Percentiles rank a stretch among this genome's conserved stretches.
phyloP scores from a whole-genome alignment of 2,888 invertebrate genomes.

The Chaetogeoica ovagalla region DNA sequence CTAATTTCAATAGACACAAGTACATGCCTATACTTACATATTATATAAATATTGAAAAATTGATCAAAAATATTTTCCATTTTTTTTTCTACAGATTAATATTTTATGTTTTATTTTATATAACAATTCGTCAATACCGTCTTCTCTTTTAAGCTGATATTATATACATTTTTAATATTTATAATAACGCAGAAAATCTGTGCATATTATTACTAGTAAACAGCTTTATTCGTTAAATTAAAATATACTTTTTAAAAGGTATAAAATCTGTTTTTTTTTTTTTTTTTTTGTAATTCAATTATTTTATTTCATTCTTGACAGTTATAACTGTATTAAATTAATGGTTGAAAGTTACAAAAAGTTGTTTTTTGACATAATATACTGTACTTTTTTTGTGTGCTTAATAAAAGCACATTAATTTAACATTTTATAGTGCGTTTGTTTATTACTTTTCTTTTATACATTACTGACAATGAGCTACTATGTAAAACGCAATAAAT shows the following conservation, averaged over 20 bases:
- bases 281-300: background rate
- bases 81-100: background rate
- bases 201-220: slow-evolving; percentile 3
- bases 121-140: background rate
- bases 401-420: slow-evolving; percentile 36
- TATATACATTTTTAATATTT: background rate
- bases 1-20: background rate
- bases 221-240: slow-evolving; percentile 30
- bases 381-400: slow-evolving; percentile 28
- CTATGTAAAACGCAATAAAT: background rate
- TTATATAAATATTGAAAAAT: background rate
- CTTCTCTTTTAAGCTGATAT: background rate
- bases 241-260: slow-evolving; percentile 16
- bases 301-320: slow-evolving; percentile 30
- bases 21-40: background rate
- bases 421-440: slow-evolving; percentile 16
- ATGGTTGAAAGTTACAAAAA: slow-evolving; percentile 45
- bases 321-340: slow-evolving; percentile 44
- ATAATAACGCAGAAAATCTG: slow-evolving; percentile 3
- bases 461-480: background rate
- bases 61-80: background rate
- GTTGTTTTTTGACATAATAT: slow-evolving; percentile 31
- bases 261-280: slow-evolving; percentile 17
- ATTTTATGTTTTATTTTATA: background rate
- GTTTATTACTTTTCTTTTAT: slow-evolving; percentile 18